Evolutionary conservation across 2,113 vertebrate genomes (phyloP).

Genomic region (Phodopus roborovskii): DNA sequence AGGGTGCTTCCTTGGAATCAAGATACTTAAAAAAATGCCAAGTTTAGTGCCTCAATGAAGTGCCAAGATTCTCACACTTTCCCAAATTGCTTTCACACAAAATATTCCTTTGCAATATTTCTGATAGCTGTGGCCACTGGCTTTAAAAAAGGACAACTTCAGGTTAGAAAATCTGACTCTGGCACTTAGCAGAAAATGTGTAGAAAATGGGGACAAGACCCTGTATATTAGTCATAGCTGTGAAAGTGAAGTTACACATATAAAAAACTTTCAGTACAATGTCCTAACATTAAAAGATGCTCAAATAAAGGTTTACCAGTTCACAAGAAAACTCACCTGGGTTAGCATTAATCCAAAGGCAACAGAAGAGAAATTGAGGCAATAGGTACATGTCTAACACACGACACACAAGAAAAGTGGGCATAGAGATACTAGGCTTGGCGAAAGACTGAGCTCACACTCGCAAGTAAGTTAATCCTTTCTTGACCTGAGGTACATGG

Average conservation of each 20-base stretch:
- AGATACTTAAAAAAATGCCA: not conserved
- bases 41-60: not conserved
- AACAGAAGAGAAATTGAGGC: not conserved
- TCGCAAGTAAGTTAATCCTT: not conserved
- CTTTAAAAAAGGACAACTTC: not conserved
- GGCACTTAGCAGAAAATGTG: not conserved
- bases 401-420: not conserved
- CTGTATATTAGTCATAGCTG: not conserved
- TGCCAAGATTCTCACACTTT: not conserved
- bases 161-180: slow-evolving; percentile 11
- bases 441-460: not conserved
- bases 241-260: not conserved
- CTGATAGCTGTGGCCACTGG: not conserved
- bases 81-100: not conserved
- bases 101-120: not conserved
- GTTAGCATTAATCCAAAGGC: not conserved
- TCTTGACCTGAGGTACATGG: not conserved
- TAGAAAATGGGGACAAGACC: not conserved
- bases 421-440: not conserved
- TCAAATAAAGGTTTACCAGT: not conserved
- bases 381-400: not conserved
- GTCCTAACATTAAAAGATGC: not conserved
- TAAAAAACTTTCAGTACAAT: not conserved
- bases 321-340: not conserved
- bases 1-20: slow-evolving; percentile 35